A percentile compares a stretch with the other conserved stretches of the same genome.
Conservation (phyloP, 2,113 vertebrate species). For the Lasiurus cinereus region DNA sequence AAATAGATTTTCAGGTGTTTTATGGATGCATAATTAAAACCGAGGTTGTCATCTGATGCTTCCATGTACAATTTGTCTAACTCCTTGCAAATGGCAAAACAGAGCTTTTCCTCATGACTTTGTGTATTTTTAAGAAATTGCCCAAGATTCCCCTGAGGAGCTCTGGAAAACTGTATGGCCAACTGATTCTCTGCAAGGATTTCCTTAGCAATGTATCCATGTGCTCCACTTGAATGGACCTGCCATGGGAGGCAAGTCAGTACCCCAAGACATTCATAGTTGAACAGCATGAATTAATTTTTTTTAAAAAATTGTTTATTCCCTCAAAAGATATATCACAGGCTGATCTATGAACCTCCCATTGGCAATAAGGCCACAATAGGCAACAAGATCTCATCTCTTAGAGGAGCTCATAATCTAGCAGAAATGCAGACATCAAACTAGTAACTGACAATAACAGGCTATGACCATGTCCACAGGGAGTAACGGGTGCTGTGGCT, state of each 20-base stretch:
- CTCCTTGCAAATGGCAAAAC: conserved; percentile 27
- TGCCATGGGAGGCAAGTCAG: background rate
- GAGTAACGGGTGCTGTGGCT: background rate
- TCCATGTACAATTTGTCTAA: conserved; percentile 36
- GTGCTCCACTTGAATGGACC: background rate
- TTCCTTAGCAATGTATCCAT: background rate
- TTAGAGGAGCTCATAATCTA: background rate
- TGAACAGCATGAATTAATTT: background rate
- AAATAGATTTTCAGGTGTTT: conserved; percentile 58
- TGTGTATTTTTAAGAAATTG: background rate
- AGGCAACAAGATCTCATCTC: background rate
- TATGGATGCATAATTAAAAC: background rate
- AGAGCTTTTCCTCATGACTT: background rate
- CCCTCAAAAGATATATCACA: background rate
- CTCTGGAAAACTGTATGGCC: background rate
- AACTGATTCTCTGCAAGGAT: background rate
- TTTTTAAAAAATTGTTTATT: background rate
- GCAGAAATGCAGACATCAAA: background rate
- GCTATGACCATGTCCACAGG: background rate
- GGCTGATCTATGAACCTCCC: background rate
- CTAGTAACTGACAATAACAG: background rate
- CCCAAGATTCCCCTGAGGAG: background rate
- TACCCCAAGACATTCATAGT: background rate
- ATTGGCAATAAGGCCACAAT: background rate
- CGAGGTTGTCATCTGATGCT: background rate